Conservation (phyloP, 1,140 invertebrate species). For the Caenorhabditis latens region DNA sequence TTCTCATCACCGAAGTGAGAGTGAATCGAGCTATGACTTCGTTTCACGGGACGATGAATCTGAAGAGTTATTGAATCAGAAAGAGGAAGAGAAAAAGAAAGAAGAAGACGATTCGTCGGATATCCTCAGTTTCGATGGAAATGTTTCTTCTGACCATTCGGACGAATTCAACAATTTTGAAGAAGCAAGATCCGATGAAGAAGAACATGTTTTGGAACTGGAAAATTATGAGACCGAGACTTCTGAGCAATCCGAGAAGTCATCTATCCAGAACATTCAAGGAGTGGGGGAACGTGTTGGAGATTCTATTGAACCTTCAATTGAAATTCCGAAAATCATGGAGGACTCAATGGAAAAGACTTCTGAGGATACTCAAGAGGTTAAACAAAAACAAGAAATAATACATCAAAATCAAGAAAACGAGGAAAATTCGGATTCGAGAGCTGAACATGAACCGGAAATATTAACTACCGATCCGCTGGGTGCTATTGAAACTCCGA, state of each 20-base stretch:
- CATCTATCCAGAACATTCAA: neutral
- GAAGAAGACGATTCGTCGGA: neutral
- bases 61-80: neutral
- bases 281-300: neutral
- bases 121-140: neutral
- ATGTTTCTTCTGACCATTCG: neutral
- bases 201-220: neutral
- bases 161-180: neutral
- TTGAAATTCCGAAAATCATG: neutral
- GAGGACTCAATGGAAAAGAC: neutral
- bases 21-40: constrained; percentile 6
- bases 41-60: neutral
- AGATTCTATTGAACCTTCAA: neutral
- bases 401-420: neutral
- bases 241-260: neutral
- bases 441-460: neutral
- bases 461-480: neutral
- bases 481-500: neutral
- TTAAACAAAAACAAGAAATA: too few species aligned
- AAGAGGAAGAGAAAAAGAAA: neutral
- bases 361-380: neutral
- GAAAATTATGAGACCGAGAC: too few species aligned
- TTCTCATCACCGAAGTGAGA: neutral
- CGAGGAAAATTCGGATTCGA: too few species aligned
- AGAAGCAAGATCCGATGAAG: neutral